phyloP scores from a whole-genome alignment of 2,113 vertebrate genomes.

The Heterocephalus glaber region DNA sequence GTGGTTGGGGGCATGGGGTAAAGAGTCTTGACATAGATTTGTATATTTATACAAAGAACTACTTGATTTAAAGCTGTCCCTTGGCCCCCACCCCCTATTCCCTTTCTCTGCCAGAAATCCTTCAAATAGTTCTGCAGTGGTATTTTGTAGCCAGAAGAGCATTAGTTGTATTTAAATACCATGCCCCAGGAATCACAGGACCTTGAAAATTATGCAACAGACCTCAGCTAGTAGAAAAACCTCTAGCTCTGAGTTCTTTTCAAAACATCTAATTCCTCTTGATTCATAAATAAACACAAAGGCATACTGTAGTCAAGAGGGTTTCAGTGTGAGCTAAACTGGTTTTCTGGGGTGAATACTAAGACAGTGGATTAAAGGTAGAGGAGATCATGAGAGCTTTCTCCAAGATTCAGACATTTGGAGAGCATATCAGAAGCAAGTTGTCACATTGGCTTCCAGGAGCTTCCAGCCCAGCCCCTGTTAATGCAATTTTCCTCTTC shows the following conservation, averaged over 20 bases:
- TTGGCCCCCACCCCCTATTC: background rate
- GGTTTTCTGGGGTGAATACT: background rate
- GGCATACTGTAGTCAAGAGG: background rate
- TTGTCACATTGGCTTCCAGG: fast-evolving
- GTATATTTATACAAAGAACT: constrained; percentile 80
- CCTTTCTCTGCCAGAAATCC: constrained; percentile 70
- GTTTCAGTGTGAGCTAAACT: background rate
- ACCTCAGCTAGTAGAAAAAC: background rate
- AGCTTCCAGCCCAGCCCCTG: background rate
- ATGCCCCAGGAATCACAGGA: background rate
- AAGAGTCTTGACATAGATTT: constrained; percentile 78
- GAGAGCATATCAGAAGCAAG: background rate
- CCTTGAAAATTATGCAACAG: background rate
- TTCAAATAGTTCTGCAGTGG: constrained; percentile 62
- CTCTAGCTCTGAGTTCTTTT: background rate
- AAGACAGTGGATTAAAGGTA: background rate
- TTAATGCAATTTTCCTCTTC: background rate
- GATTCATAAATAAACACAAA: background rate
- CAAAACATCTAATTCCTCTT: background rate
- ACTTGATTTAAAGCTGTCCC: constrained; percentile 67
- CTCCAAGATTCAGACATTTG: background rate
- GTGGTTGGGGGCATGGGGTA: background rate
- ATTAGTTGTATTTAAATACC: constrained; percentile 14
- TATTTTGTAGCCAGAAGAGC: constrained; percentile 69
- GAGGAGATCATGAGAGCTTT: background rate